These are phyloP conservation scores for Hypothenemus hampei DNA, from an alignment of 1,140 invertebrate species.

Conservation along the genomic window DNA sequence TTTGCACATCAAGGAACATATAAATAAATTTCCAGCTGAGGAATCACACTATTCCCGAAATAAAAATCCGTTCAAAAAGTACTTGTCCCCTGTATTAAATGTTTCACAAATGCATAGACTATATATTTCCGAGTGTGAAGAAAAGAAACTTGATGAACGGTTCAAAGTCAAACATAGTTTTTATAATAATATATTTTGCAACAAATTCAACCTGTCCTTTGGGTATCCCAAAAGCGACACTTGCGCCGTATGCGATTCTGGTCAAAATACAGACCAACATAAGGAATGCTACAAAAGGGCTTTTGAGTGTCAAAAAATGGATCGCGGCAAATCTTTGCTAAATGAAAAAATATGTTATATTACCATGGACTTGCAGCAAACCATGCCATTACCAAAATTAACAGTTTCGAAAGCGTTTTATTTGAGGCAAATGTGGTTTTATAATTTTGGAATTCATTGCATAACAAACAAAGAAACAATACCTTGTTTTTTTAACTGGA, in stretches of 20 bases:
- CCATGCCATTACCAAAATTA: slow-evolving; percentile 29
- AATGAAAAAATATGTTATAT: slow-evolving; percentile 21
- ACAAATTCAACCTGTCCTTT: slow-evolving; percentile 34
- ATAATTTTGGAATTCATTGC: slow-evolving; percentile 28
- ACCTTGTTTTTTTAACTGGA: slow-evolving; percentile 25
- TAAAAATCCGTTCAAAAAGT: slow-evolving; percentile 13
- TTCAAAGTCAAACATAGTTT: too few species aligned
- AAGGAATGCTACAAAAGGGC: slow-evolving; percentile 15
- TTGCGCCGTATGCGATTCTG: slow-evolving; percentile 31
- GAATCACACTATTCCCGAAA: slow-evolving; percentile 19
- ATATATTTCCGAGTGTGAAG: slow-evolving; percentile 18
- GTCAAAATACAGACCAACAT: slow-evolving; percentile 24
- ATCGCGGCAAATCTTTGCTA: slow-evolving; percentile 4
- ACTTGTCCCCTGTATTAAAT: slow-evolving; percentile 12
- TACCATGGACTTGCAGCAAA: slow-evolving; percentile 35
- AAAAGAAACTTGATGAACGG: slow-evolving; percentile 8
- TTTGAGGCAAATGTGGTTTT: slow-evolving; percentile 32
- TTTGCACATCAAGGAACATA: slow-evolving; percentile 8
- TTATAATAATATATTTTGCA: slow-evolving; percentile 28
- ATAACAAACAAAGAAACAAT: background rate
- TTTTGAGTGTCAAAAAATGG: slow-evolving; percentile 16
- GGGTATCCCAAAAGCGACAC: slow-evolving; percentile 34
- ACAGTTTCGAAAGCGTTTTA: slow-evolving; percentile 35
- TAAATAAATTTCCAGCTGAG: slow-evolving; percentile 5
- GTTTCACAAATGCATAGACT: slow-evolving; percentile 18